These are phyloP conservation scores for Aspidoscelis tigris DNA, from an alignment of 2,113 vertebrate genomes.

Conservation along the genomic window DNA sequence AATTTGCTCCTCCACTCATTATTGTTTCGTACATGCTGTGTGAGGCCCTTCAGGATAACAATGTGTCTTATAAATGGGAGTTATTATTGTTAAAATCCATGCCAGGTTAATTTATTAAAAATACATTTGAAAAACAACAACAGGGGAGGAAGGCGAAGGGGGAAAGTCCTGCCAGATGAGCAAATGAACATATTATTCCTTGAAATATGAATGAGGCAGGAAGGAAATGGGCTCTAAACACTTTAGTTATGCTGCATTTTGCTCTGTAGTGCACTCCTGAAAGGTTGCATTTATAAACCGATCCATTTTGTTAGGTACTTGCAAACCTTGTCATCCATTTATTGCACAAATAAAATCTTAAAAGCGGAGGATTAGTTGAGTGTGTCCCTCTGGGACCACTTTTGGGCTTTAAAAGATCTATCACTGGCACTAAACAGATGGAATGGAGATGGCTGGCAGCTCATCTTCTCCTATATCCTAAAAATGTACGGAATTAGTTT, in stretches of 20 bases:
- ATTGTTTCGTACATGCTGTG: not conserved
- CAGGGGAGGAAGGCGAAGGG: not conserved
- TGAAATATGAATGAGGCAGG: slow-evolving; percentile 68
- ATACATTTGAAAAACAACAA: slow-evolving; percentile 48
- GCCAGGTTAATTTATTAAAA: slow-evolving; percentile 67
- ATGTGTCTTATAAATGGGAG: slow-evolving; percentile 34
- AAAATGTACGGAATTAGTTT: not conserved
- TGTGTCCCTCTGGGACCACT: slow-evolving; percentile 51
- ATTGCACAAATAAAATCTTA: slow-evolving; percentile 69
- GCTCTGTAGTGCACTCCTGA: slow-evolving; percentile 54
- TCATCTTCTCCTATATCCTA: not conserved
- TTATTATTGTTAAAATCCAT: slow-evolving; percentile 64
- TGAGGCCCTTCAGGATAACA: slow-evolving; percentile 30
- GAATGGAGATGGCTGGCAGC: slow-evolving; percentile 46
- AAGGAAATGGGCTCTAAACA: slow-evolving; percentile 58
- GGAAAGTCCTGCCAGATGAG: slow-evolving; percentile 58
- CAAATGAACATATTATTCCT: slow-evolving; percentile 60
- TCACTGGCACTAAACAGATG: slow-evolving; percentile 55
- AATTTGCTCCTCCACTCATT: not conserved
- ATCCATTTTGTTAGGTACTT: slow-evolving; percentile 61
- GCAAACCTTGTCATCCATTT: slow-evolving; percentile 65
- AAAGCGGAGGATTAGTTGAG: slow-evolving; percentile 61
- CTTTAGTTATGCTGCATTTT: slow-evolving; percentile 46
- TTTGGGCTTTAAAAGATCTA: slow-evolving; percentile 60
- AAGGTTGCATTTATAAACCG: slow-evolving; percentile 71